phyloP scores from a whole-genome alignment of 2,113 vertebrate genomes.

The Puma concolor region DNA sequence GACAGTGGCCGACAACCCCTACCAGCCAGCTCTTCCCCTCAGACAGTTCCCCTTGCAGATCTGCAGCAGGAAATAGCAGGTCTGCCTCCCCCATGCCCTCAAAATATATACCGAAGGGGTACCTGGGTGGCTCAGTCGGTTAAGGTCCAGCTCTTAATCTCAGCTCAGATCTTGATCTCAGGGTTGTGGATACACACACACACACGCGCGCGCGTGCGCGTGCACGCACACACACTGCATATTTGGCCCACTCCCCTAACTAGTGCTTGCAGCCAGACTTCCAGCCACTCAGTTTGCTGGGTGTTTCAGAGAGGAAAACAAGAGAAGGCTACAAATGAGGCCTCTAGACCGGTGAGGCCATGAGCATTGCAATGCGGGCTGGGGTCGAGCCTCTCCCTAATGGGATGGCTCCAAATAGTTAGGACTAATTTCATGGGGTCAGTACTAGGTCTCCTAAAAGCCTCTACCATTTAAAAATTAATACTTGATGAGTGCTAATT shows the following conservation, averaged over 20 bases:
- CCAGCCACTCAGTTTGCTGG: not conserved
- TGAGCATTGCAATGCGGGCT: slow-evolving; percentile 14
- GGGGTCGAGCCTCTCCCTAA: not conserved
- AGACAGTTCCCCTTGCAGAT: not conserved
- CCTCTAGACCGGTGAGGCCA: not conserved
- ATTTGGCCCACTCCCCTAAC: not conserved
- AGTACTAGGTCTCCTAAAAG: not conserved
- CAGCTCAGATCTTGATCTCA: too few relatives aligned
- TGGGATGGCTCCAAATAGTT: slow-evolving; percentile 34
- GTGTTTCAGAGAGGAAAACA: slow-evolving; percentile 30
- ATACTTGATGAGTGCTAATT: slow-evolving; percentile 13
- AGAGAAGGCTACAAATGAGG: not conserved
- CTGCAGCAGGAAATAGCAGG: not conserved
- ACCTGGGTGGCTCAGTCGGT: too few relatives aligned
- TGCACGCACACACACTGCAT: not conserved
- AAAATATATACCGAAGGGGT: not conserved
- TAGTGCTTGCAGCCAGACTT: not conserved
- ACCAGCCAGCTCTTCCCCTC: not conserved
- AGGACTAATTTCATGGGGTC: slow-evolving; percentile 55
- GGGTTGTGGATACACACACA: too few relatives aligned
- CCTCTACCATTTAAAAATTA: slow-evolving; percentile 74
- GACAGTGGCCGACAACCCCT: not conserved
- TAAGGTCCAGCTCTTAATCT: too few relatives aligned
- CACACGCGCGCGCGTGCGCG: too few relatives aligned
- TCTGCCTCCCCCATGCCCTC: not conserved